Conservation (phyloP, 2,113 vertebrate species). For the Chaetura pelagica region DNA sequence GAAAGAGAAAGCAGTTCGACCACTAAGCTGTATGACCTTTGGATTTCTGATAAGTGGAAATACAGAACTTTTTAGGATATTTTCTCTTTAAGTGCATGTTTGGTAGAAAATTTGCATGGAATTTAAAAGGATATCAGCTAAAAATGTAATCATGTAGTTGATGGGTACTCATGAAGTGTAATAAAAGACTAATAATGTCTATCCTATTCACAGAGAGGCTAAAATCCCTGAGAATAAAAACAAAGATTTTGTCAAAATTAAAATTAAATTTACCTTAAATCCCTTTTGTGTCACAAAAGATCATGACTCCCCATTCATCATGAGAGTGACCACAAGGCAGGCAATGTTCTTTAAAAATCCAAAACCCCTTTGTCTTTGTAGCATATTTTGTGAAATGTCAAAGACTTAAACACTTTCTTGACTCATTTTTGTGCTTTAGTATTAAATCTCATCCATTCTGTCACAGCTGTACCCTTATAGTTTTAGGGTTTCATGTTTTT, state of each 20-base stretch:
- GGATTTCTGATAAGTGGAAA: neutral
- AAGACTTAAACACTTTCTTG: neutral
- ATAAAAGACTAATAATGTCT: neutral
- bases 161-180: neutral
- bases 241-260: neutral
- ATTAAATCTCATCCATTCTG: neutral
- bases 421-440: neutral
- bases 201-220: neutral
- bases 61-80: neutral
- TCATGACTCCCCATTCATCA: neutral
- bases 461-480: neutral
- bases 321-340: neutral
- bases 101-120: neutral
- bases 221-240: neutral
- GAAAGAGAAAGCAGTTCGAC: neutral
- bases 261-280: neutral
- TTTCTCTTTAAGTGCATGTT: neutral
- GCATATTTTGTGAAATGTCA: neutral
- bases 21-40: neutral
- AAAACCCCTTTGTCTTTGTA: neutral
- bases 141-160: neutral
- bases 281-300: neutral
- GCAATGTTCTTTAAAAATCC: neutral
- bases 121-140: neutral
- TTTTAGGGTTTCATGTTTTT: neutral